Base-by-base conservation (phyloP, 92 coral and sea anemone species). In the Desmophyllum pertusum region DNA sequence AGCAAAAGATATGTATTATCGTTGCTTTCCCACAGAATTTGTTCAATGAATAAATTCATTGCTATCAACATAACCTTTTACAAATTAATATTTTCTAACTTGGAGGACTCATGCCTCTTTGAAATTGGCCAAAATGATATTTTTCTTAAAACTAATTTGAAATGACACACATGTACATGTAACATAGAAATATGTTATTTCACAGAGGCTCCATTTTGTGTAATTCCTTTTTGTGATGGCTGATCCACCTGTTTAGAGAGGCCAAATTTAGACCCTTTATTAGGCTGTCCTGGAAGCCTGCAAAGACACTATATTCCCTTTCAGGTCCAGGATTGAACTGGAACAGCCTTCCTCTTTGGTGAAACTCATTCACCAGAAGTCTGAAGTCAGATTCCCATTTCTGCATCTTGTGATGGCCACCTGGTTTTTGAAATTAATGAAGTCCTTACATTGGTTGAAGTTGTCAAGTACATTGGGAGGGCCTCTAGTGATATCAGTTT, bases 371-470 rank as follows among this genome's bases (percentile, higher is more conserved):
- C 13, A 70, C 80, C 6, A 82, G 33, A 10, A 57, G 41, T 57
- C 35, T 69, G 27, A 82, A 82, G 25, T 82, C 86, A 45, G 67
- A 2, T 10, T 25, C 65, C 0, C 80, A 53, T 35, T 67, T 68
- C 39, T 68, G 29, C 19, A 50, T 10, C 73, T 83, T 88, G 88
- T 88, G 91, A 10, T 88, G 79, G 11, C 91, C 88, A 27, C 79
- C 14, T 48, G 88, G 88, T 48, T 43, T 70, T 10, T 63, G 13
- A 89, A 10, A 52, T 89, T 86, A 33, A 80, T 79, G 79, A 27
- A 92, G 11, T 89, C 89, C 64, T 88, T 88, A 38, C 91, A 88
- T 37, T 59, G 31, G 73, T 88, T 88, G 46, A 88, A 88, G 50
- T 88, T 88, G 50, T 88, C 88, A 30, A 72, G 76, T 1, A 88